Percentiles rank a stretch among this genome's conserved stretches.
These are phyloP conservation scores for Grapholita molesta DNA, from an alignment of 1,140 invertebrate genomes.

Conservation along the genomic window DNA sequence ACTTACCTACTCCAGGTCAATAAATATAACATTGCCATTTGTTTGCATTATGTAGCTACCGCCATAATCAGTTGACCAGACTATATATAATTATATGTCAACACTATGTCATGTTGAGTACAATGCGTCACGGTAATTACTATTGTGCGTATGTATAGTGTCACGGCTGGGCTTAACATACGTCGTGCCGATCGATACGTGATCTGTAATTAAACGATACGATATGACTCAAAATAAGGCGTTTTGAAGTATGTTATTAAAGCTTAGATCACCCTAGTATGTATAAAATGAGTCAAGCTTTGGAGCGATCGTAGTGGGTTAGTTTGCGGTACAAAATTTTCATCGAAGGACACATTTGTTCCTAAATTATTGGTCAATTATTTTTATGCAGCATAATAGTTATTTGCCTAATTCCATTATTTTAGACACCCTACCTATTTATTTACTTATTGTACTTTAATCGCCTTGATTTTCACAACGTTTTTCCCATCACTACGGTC, in stretches of 20 bases:
- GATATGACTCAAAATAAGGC: conserved; percentile 5
- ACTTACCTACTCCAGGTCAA: too few relatives aligned
- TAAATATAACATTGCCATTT: too few relatives aligned
- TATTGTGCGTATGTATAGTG: not conserved
- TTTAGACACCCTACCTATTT: too few relatives aligned
- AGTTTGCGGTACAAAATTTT: too few relatives aligned
- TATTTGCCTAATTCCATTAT: too few relatives aligned
- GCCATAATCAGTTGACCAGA: conserved; percentile 21
- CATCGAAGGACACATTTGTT: too few relatives aligned
- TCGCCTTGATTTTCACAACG: conserved; percentile 10
- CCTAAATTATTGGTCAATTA: too few relatives aligned
- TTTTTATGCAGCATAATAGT: too few relatives aligned
- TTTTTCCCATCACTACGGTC: conserved; percentile 66
- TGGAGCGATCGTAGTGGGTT: not conserved
- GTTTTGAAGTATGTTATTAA: not conserved
- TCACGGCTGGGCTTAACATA: conserved; percentile 2
- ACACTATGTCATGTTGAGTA: not conserved
- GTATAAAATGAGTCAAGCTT: not conserved
- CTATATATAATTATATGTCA: conserved; percentile 16
- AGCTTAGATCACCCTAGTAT: not conserved
- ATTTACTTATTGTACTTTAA: not conserved
- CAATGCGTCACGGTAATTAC: conserved; percentile 14
- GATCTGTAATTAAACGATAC: conserved; percentile 11
- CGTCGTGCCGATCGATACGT: conserved; percentile 12
- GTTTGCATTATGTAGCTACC: conserved; percentile 19